Percentiles rank a stretch among this genome's conserved stretches.
phyloP scores from a whole-genome alignment of 2,888 invertebrate species.

The Leptopterna dolabrata region DNA sequence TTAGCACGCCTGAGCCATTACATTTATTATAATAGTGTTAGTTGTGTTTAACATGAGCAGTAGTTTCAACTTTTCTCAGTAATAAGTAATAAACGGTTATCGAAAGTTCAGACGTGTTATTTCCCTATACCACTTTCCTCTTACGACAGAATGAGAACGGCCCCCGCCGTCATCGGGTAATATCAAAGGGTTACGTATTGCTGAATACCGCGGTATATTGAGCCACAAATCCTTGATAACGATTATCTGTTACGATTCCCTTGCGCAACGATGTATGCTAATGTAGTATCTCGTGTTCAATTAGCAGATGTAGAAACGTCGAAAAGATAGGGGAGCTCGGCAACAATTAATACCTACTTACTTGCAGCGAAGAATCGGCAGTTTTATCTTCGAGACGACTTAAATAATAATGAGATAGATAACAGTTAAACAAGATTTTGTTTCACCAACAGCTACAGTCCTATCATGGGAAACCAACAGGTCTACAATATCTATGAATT shows the following conservation, averaged over 20 bases:
- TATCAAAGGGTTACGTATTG: not conserved
- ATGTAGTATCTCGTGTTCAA: not conserved
- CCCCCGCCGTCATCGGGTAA: not conserved
- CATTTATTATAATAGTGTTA: too few species aligned
- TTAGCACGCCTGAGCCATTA: too few species aligned
- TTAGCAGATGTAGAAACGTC: not conserved
- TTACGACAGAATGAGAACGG: not conserved
- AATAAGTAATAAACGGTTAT: not conserved
- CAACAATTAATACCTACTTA: not conserved
- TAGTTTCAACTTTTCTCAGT: too few species aligned
- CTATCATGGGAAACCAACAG: too few species aligned
- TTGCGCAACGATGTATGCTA: slow-evolving; percentile 11
- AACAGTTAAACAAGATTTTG: too few species aligned
- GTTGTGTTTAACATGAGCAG: too few species aligned
- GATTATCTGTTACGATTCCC: slow-evolving; percentile 5
- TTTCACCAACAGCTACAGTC: too few species aligned
- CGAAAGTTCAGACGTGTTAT: not conserved
- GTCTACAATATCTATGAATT: too few species aligned
- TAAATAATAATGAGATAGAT: too few species aligned
- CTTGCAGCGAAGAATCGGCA: not conserved
- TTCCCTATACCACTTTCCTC: not conserved
- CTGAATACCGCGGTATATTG: not conserved
- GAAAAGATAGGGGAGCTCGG: not conserved
- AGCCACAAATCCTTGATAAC: slow-evolving; percentile 24
- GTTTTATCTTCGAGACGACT: not conserved